A percentile compares a stretch with the other conserved stretches of the same genome.
phyloP scores from a whole-genome alignment of 2,888 invertebrate species.

The Iphiclides podalirius region DNA sequence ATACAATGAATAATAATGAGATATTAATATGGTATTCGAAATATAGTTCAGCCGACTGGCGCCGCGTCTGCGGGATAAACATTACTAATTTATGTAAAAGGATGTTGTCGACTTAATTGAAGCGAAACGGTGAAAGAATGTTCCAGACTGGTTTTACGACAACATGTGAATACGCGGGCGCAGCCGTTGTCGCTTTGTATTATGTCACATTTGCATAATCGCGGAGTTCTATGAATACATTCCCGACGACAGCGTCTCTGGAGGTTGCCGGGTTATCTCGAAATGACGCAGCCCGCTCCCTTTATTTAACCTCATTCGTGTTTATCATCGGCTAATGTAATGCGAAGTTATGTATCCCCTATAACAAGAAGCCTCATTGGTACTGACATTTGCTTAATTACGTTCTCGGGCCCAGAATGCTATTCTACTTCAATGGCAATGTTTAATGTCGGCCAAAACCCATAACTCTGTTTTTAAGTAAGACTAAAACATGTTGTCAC shows the following conservation, averaged over 20 bases:
- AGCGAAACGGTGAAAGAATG: constrained; percentile 24
- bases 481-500: no score
- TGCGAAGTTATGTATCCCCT: neutral
- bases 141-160: constrained; percentile 19
- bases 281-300: neutral
- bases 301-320: neutral
- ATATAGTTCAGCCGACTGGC: constrained; percentile 23
- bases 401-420: neutral
- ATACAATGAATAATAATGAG: constrained; percentile 17
- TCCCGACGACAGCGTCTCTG: neutral
- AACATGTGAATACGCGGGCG: constrained; percentile 11
- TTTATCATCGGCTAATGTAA: neutral
- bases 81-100: constrained; percentile 24
- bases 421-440: neutral
- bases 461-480: no score
- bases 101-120: constrained; percentile 24
- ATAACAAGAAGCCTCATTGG: no score
- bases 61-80: constrained; percentile 22
- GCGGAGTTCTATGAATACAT: constrained; percentile 17
- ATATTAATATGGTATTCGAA: constrained; percentile 13
- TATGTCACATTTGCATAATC: constrained; percentile 24
- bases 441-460: no score
- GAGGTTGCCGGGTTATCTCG: neutral
- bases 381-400: no score
- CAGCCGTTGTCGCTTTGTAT: constrained; percentile 22